Conservation (phyloP, 2,113 vertebrate species). For the Pluvianellus socialis region DNA sequence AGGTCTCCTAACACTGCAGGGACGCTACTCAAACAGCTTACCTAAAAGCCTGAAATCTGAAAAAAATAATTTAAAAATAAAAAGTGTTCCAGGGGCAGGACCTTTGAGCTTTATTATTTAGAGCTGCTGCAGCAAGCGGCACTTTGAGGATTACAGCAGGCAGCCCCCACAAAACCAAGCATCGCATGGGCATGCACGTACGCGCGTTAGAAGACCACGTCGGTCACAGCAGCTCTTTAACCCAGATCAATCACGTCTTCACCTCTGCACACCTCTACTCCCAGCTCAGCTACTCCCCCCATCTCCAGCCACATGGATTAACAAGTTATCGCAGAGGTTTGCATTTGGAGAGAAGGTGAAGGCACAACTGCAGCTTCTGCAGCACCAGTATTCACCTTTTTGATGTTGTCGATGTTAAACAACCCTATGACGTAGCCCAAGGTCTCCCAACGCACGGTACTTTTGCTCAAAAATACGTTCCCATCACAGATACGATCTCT, state of each 20-base stretch:
- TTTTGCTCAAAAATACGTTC: neutral
- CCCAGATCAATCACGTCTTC: neutral
- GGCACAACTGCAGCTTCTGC: neutral
- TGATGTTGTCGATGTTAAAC: neutral
- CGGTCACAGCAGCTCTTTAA: neutral
- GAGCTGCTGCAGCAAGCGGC: neutral
- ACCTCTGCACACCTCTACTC: neutral
- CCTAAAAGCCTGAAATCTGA: neutral
- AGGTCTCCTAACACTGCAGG: neutral
- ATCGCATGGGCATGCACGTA: rapidly evolving
- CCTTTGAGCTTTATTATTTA: neutral
- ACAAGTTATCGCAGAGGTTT: neutral
- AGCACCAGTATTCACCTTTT: neutral
- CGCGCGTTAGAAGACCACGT: rapidly evolving
- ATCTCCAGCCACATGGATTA: neutral
- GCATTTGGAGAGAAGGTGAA: neutral
- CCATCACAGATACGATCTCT: neutral
- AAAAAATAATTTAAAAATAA: neutral
- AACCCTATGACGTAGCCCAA: rapidly evolving
- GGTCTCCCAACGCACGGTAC: neutral
- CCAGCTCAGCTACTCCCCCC: neutral
- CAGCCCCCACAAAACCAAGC: neutral
- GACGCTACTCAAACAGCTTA: neutral
- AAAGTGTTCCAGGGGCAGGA: neutral
- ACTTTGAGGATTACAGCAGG: neutral